phyloP scores from a whole-genome alignment of 2,797 vertebrate species.

The Gymnopithys bicolor region DNA sequence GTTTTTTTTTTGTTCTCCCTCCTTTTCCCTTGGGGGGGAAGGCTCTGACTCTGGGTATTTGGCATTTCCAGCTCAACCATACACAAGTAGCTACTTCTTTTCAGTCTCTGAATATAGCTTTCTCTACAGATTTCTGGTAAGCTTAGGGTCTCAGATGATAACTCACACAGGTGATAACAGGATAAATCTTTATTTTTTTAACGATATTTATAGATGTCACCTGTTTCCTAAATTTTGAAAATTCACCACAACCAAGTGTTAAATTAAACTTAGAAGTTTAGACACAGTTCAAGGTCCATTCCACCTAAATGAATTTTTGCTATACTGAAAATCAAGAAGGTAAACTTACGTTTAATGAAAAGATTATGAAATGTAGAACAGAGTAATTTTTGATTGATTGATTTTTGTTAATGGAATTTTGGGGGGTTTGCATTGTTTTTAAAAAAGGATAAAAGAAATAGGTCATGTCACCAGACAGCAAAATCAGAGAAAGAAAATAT shows the following conservation, averaged over 20 bases:
- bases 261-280: neutral
- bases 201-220: neutral
- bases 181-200: neutral
- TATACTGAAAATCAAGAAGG: neutral
- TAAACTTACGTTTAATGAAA: neutral
- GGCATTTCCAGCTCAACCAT: too few species aligned
- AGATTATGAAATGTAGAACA: neutral
- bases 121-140: neutral
- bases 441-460: neutral
- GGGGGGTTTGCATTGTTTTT: fast-evolving
- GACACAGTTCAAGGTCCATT: neutral
- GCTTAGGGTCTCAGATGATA: neutral
- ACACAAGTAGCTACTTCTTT: neutral
- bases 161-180: neutral
- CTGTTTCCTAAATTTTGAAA: neutral
- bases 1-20: too few species aligned
- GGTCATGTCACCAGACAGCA: neutral
- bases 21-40: too few species aligned
- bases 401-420: neutral
- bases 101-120: neutral
- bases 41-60: too few species aligned
- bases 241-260: neutral
- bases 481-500: neutral
- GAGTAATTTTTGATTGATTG: neutral
- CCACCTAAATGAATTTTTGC: neutral